Conservation (phyloP, 2,797 vertebrate genomes). For the Rhabdophis nuchalis region DNA sequence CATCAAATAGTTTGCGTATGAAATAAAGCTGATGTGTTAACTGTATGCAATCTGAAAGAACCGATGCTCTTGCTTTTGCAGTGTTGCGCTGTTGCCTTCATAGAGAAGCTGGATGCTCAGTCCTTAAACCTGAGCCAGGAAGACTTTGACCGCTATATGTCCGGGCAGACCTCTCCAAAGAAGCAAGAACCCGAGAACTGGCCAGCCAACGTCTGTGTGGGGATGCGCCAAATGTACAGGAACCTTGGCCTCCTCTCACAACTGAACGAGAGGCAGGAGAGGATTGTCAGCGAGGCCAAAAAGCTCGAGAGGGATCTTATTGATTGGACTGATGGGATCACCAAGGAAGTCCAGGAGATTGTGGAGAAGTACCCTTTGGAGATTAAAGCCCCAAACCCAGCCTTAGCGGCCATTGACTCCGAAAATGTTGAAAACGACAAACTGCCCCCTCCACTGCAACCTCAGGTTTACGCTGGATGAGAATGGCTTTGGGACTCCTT, state of each 20-base stretch:
- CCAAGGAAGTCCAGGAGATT: slow-evolving; percentile 83
- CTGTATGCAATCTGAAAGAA: neutral
- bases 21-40: neutral
- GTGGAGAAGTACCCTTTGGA: slow-evolving; percentile 88
- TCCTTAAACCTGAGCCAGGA: slow-evolving; percentile 91
- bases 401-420: slow-evolving; percentile 83
- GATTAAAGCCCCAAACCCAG: slow-evolving; percentile 72
- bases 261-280: slow-evolving; percentile 83
- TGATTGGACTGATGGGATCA: slow-evolving; percentile 83
- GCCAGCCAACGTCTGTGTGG: slow-evolving; percentile 68
- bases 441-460: slow-evolving; percentile 86
- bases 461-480: slow-evolving; percentile 89
- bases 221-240: slow-evolving; percentile 81
- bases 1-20: neutral
- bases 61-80: slow-evolving; percentile 46
- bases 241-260: slow-evolving; percentile 86
- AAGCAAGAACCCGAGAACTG: slow-evolving; percentile 77
- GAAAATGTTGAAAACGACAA: slow-evolving; percentile 87
- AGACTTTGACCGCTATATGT: slow-evolving; percentile 96
- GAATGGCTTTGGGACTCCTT: neutral
- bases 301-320: slow-evolving; percentile 85
- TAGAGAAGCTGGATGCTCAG: slow-evolving; percentile 94
- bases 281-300: slow-evolving; percentile 80
- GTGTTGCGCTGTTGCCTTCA: slow-evolving; percentile 96
- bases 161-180: slow-evolving; percentile 84